Base-by-base conservation (phyloP, 2,797 vertebrate species). In the Darevskia nairensis region DNA sequence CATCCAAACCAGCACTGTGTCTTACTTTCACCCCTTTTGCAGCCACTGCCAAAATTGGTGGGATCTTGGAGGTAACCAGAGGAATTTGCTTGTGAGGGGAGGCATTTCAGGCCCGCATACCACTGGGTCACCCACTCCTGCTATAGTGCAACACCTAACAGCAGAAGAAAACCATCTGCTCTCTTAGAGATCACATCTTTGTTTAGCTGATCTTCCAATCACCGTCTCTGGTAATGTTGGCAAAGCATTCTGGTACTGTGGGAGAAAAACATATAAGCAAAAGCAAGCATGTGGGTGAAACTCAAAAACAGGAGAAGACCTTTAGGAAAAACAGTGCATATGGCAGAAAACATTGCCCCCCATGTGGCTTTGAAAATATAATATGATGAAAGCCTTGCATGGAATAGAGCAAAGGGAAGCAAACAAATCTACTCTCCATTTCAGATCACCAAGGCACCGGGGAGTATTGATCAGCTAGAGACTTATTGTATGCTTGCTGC, bases 401-500 rank as follows among this genome's bases (percentile, higher is more conserved):
- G 41, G 72, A 66, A 91, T 78, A 80, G 39, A 75, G 55, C 83
- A 82, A 41, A 78, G 44, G 17, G 7, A n/a, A 77, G 74, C 10
- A 59, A 81, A 87, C 68, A 82, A 32, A 82, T 87, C 59, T 23
- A 87, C 19, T 46, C 29, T 74, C 32, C 72, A 75, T n/a, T 75
- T 87, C 27, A 64, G 68, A 74, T 80, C 32, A 64, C 55, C 68
- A 21, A 68, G 50, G 78, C 64, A 41, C 7, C 9, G 21, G 68
- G 75, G 66, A 68, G 29, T 71, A 17, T n/a, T 0, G 87, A 82
- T 91, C 88, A 88, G 79, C 61, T 4, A 78, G 66, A 76, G 76
- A 66, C 55, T 50, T 85, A 35, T 55, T 85, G 66, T 90, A 88
- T 90, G 72, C 83, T 91, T 76, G n/a, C 15, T 85, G 66, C 0